A percentile compares a stretch with the other conserved stretches of the same genome.
These are phyloP conservation scores for Acanthosoma haemorrhoidale DNA, from an alignment of 2,888 invertebrate species.

Conservation along the genomic window DNA sequence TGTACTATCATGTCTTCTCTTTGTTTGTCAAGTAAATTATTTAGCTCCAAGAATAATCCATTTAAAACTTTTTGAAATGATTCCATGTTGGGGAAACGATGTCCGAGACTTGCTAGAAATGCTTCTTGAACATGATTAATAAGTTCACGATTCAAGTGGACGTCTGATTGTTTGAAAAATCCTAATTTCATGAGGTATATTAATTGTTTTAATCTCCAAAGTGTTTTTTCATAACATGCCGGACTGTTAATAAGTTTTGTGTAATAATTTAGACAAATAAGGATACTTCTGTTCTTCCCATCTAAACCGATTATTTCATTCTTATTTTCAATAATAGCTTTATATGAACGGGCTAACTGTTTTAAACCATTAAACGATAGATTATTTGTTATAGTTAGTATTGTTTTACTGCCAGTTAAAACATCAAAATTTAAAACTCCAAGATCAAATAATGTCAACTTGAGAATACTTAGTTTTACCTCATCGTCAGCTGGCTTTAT, in stretches of 20 bases:
- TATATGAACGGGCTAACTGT: not conserved
- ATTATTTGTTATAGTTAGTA: conserved; percentile 3
- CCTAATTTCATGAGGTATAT: conserved; percentile 8
- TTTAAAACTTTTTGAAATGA: conserved; percentile 6
- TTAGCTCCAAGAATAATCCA: not conserved
- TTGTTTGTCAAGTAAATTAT: not conserved
- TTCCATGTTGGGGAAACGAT: conserved; percentile 18
- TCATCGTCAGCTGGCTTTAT: conserved; percentile 3
- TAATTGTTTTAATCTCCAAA: conserved; percentile 10
- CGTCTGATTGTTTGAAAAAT: not conserved
- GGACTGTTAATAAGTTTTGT: conserved; percentile 11
- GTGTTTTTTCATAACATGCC: conserved; percentile 1
- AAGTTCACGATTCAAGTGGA: conserved; percentile 8
- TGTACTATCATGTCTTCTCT: not conserved
- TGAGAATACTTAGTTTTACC: not conserved
- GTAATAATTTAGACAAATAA: conserved; percentile 15
- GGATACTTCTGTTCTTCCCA: conserved; percentile 1
- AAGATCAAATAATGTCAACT: conserved; percentile 3
- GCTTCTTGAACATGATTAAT: conserved; percentile 1
- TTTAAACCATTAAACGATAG: conserved; percentile 13
- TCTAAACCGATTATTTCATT: not conserved
- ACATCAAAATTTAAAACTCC: conserved; percentile 17
- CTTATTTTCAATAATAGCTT: not conserved
- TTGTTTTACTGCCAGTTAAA: conserved; percentile 4
- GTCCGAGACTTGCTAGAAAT: conserved; percentile 10